Base-by-base conservation (phyloP, 1,140 invertebrate genomes). In the Drosophila lacteicornis region DNA sequence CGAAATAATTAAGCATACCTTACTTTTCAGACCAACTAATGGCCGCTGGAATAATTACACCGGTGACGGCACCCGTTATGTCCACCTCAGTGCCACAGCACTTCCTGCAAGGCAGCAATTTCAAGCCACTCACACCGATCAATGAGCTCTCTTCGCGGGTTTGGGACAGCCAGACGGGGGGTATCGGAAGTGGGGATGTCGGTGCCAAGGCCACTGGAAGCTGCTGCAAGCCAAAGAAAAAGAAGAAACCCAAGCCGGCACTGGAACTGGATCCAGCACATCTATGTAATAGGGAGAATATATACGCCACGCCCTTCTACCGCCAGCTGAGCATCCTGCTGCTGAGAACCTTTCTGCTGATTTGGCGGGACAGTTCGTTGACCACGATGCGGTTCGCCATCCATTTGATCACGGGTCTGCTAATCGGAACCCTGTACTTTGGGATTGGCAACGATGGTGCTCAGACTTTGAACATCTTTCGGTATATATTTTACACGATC, bases 391-490 rank as follows among this genome's bases (percentile, higher is more conserved):
- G 97, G 19, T 93, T 97, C 40, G 93, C 94, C 9, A 97, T 97
- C 51, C 97, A 98, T 84, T 92, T 96, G 11, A 62, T 93, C 1
- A 96, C 98, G 66, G 97, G 96, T 1, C 76, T 98, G 5, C 93
- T 98, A 22, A 96, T 98, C 63, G 97, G 97, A 3, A 93, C 94
- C 3, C 91, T 98, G 3, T 98, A 97, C 91, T 96, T 94, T 91
- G 94, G 95, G 75, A 97, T 98, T 76, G 97, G 97, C 19, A 94
- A 96, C 58, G 95, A 97, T 75, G 97, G 96, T 2, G 94, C 94
- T 59, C 94, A 96, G 82, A 95, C 95, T 1, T 93, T 95, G 62
- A 95, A 97, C 81, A 98, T 97, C 83, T 96, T 95, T 73, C 96
- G 96, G 76, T 96, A 96, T 83, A 93, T 97, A 2, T 98, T 97